Evolutionary conservation across 2,797 vertebrate species (phyloP).

Genomic region (Ataeniobius toweri): DNA sequence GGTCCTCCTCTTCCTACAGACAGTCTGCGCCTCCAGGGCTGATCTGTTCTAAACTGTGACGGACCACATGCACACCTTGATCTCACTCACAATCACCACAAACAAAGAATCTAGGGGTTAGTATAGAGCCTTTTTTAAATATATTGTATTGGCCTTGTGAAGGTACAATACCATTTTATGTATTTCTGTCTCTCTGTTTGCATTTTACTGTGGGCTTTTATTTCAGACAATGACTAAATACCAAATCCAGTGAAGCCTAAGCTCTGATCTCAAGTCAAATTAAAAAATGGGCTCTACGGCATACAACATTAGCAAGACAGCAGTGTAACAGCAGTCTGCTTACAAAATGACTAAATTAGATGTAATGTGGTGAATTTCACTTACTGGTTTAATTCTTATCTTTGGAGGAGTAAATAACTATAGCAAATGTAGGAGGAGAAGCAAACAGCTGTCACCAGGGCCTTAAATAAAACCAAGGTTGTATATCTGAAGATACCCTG

Average conservation of each 20-base stretch:
- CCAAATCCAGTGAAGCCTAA: neutral
- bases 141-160: slow-evolving; percentile 25
- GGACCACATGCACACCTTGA: slow-evolving; percentile 40
- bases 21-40: slow-evolving; percentile 46
- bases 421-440: neutral
- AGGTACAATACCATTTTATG: slow-evolving; percentile 26
- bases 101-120: neutral
- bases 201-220: neutral
- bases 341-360: neutral
- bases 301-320: neutral
- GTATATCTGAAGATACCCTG: neutral
- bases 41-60: slow-evolving; percentile 56
- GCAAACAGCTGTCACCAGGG: neutral
- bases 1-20: slow-evolving; percentile 43
- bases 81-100: slow-evolving; percentile 50
- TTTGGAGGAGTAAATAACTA: neutral
- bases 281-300: neutral
- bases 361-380: neutral
- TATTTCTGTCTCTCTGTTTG: neutral
- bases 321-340: neutral
- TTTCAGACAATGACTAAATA: neutral
- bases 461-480: neutral
- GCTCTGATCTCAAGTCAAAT: neutral
- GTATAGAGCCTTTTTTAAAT: neutral
- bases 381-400: neutral